Percentiles rank a stretch among this genome's conserved stretches.
These are phyloP conservation scores for Aethes cnicana DNA, from an alignment of 2,888 invertebrate species.

Conservation along the genomic window DNA sequence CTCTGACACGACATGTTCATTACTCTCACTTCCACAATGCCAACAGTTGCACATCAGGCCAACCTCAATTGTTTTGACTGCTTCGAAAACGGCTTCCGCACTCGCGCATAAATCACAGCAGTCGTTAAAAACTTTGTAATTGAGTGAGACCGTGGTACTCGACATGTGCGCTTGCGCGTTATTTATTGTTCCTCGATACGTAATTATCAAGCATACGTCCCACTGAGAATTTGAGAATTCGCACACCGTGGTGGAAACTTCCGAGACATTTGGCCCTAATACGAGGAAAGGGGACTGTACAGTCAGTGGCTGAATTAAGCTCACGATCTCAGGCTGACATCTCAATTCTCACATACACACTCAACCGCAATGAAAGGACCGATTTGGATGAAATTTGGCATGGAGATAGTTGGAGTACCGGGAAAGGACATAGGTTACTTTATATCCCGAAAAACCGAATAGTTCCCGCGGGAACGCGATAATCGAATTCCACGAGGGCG, in stretches of 20 bases:
- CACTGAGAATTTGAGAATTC: no score
- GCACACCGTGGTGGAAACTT: slow-evolving; percentile 16
- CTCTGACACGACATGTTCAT: background rate
- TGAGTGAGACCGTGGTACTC: slow-evolving; percentile 44
- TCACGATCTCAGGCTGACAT: no score
- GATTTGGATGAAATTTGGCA: no score
- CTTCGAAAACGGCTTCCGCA: slow-evolving; percentile 11
- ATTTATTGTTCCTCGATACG: slow-evolving; percentile 44
- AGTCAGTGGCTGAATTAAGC: no score
- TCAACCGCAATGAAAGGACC: no score
- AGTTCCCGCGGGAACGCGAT: no score
- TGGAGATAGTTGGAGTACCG: no score
- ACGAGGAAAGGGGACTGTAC: no score
- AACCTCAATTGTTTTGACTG: background rate
- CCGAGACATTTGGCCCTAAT: slow-evolving; percentile 7
- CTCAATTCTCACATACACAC: no score
- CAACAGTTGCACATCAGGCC: slow-evolving; percentile 35
- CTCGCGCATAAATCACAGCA: slow-evolving; percentile 33
- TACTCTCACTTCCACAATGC: slow-evolving; percentile 20
- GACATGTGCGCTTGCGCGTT: slow-evolving; percentile 51
- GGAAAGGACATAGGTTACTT: no score
- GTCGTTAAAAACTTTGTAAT: slow-evolving; percentile 62
- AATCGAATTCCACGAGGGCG: no score
- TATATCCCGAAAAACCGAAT: no score
- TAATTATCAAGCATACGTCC: slow-evolving; percentile 43